phyloP scores from a whole-genome alignment of 2,888 invertebrate species.

The Melanchra persicariae region DNA sequence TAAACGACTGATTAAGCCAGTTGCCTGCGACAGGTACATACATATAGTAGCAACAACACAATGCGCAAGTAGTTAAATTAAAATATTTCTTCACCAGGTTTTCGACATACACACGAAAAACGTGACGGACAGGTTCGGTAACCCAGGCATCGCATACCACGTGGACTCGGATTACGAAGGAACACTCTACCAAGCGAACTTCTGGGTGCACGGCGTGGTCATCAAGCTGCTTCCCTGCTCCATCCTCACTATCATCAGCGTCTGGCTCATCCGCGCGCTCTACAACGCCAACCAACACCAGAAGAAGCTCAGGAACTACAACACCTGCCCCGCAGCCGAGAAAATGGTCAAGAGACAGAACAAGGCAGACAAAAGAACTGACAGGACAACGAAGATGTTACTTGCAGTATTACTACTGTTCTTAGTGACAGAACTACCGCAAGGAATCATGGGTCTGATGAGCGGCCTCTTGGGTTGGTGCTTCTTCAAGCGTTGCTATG shows the following conservation, averaged over 20 bases:
- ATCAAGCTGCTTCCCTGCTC: conserved; percentile 95
- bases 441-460: conserved; percentile 93
- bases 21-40: too few relatives aligned
- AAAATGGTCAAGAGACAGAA: conserved; percentile 86
- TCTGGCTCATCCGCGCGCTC: conserved; percentile 93
- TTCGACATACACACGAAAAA: conserved; percentile 89
- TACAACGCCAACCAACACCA: conserved; percentile 94
- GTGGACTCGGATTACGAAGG: conserved; percentile 91
- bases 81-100: conserved; percentile 75
- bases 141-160: conserved; percentile 82
- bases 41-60: too few relatives aligned
- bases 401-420: conserved; percentile 96
- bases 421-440: conserved; percentile 97
- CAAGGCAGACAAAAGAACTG: conserved; percentile 94
- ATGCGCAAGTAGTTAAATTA: background rate
- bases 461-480: conserved; percentile 92
- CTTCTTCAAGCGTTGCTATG: conserved; percentile 95
- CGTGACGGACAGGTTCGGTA: conserved; percentile 83
- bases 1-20: too few relatives aligned
- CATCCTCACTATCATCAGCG: conserved; percentile 93
- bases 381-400: conserved; percentile 97
- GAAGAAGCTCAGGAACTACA: conserved; percentile 92
- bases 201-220: conserved; percentile 95
- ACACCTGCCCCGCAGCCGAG: conserved; percentile 88
- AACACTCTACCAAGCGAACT: conserved; percentile 93